Evolutionary conservation across 2,113 vertebrate species (phyloP).

Genomic region (Saiga tatarica): DNA sequence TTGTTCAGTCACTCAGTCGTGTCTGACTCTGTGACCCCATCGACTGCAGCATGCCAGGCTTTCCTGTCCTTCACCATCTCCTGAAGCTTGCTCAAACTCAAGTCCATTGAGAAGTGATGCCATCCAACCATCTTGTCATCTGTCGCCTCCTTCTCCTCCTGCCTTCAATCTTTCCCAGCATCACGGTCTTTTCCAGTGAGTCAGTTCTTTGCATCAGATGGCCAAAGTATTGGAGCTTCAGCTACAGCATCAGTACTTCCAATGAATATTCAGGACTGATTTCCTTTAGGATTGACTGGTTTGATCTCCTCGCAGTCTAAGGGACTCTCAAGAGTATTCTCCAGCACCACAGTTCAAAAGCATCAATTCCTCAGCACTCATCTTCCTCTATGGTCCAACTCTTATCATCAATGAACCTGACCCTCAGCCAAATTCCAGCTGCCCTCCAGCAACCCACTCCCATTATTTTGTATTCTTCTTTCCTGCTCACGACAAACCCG

Average conservation of each 20-base stretch:
- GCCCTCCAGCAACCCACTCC: neutral
- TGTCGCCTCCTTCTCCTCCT: neutral
- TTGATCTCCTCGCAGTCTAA: neutral
- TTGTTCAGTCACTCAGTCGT: neutral
- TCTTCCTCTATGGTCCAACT: neutral
- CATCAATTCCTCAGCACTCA: neutral
- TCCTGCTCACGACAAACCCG: neutral
- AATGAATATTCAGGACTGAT: neutral
- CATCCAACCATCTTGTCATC: neutral
- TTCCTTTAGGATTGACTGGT: neutral
- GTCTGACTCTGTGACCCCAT: neutral
- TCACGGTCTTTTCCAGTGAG: neutral
- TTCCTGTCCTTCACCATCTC: neutral
- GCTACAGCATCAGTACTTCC: neutral
- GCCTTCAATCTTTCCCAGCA: neutral
- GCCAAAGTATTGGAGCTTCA: neutral
- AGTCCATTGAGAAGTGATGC: neutral
- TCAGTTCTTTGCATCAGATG: neutral
- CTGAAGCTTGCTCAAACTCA: neutral
- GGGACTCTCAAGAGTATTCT: neutral
- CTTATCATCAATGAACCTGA: neutral
- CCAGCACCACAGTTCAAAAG: neutral
- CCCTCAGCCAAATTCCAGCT: neutral
- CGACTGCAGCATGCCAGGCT: neutral
- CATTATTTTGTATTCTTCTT: accelerated